Conservation (phyloP, 2,113 vertebrate genomes). For the Mus musculus region GRCm39 chr1:64187001-64187500, state of each 20-base stretch:
- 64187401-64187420: constrained; percentile 60
- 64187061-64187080: no score
- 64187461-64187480: constrained; percentile 73
- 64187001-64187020: no score
- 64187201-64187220: constrained; percentile 47
- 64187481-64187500: constrained; percentile 74
- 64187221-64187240: background rate
- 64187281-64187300: background rate
- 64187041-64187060: no score
- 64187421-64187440: constrained; percentile 66
- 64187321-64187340: constrained; percentile 41
- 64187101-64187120: no score
- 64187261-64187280: constrained; percentile 45
- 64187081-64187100: no score
- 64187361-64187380: constrained; percentile 49
- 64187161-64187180: background rate
- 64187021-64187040: no score
- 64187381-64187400: constrained; percentile 49
- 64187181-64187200: constrained; percentile 1
- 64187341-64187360: constrained; percentile 39
- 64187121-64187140: background rate
- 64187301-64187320: constrained; percentile 54
- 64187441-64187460: constrained; percentile 74
- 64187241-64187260: background rate
- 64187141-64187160: background rate